These are phyloP conservation scores for Coccyzus lansbergi DNA, from an alignment of 2,797 vertebrate species.

Conservation along the genomic window DNA sequence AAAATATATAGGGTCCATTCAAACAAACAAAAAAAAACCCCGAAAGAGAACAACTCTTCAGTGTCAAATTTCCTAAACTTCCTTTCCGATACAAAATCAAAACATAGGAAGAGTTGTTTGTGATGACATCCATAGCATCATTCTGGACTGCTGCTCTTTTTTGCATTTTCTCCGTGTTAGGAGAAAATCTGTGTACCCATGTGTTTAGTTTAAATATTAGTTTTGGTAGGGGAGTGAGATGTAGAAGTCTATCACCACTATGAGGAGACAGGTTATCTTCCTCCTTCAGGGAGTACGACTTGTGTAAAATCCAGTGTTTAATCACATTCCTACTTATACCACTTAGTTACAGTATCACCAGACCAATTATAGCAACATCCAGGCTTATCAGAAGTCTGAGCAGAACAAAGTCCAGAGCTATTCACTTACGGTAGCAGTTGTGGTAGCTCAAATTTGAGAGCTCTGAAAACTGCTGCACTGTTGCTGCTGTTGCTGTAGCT, in stretches of 20 bases:
- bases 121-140: neutral
- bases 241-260: neutral
- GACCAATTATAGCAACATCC: conserved; percentile 13
- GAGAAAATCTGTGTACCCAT: neutral
- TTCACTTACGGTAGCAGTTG: neutral
- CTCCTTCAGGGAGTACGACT: neutral
- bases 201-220: neutral
- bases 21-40: neutral
- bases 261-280: neutral
- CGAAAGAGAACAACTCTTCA: neutral
- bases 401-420: neutral
- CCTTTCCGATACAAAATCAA: neutral
- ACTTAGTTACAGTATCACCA: conserved; percentile 7
- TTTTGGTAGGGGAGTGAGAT: neutral
- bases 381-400: neutral
- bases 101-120: neutral
- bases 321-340: neutral
- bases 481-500: neutral
- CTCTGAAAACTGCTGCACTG: neutral
- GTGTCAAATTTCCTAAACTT: neutral
- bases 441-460: neutral
- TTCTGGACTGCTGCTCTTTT: neutral
- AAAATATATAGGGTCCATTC: neutral
- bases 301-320: neutral
- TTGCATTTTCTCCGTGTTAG: neutral